A percentile compares a stretch with the other conserved stretches of the same genome.
Evolutionary conservation across 1,140 invertebrate genomes (phyloP).

Genomic region (Drosophila ficusphila): DNA sequence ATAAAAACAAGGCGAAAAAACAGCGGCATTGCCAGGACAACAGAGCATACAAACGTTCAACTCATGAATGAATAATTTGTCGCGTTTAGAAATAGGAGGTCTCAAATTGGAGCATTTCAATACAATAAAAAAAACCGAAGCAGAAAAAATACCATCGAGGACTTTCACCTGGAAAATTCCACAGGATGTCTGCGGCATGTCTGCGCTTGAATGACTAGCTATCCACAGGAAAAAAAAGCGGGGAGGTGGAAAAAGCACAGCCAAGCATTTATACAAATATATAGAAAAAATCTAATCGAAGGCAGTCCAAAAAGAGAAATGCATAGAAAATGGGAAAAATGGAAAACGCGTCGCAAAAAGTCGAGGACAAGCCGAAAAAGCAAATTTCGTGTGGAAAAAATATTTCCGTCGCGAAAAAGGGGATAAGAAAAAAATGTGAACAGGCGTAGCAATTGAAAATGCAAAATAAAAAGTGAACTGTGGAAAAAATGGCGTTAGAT

Average conservation of each 20-base stretch:
- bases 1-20: conserved; percentile 45
- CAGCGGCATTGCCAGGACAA: conserved; percentile 19
- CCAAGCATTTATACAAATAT: conserved; percentile 71
- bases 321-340: conserved; percentile 40
- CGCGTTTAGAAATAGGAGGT: conserved; percentile 68
- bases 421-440: conserved; percentile 47
- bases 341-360: conserved; percentile 34
- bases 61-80: conserved; percentile 74
- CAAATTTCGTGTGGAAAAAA: conserved; percentile 72
- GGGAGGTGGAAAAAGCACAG: conserved; percentile 3
- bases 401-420: conserved; percentile 59
- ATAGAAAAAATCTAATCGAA: conserved; percentile 78
- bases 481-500: conserved; percentile 64
- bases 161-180: conserved; percentile 77
- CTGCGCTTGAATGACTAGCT: conserved; percentile 67
- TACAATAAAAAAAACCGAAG: conserved; percentile 42
- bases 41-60: conserved; percentile 37
- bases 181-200: conserved; percentile 72
- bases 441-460: conserved; percentile 71
- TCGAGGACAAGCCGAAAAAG: conserved; percentile 38
- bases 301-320: conserved; percentile 53
- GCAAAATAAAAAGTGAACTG: conserved; percentile 63
- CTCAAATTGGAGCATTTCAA: conserved; percentile 52
- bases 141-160: conserved; percentile 44
- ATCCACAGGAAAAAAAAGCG: conserved; percentile 41